Conservation (phyloP, 2,113 vertebrate species). For the Lycaon pictus region DNA sequence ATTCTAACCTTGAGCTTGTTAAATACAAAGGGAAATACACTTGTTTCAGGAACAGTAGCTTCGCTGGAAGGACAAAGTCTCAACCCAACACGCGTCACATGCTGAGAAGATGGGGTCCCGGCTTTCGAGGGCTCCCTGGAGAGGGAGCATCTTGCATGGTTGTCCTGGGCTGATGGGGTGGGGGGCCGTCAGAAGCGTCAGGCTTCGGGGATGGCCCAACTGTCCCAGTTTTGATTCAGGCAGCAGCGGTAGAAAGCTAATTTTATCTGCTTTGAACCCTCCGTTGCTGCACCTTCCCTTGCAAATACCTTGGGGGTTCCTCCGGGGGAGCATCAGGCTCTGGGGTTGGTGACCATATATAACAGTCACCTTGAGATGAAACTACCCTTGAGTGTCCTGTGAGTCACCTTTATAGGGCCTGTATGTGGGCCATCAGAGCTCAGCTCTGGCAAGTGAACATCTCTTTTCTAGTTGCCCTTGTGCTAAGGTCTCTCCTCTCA, state of each 20-base stretch:
- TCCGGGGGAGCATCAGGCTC: fast-evolving
- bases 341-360: fast-evolving
- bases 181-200: fast-evolving
- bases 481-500: no score
- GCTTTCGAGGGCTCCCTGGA: not conserved
- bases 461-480: no score
- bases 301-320: fast-evolving
- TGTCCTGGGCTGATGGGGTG: fast-evolving
- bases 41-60: not conserved
- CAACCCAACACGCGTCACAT: fast-evolving
- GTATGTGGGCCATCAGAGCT: not conserved
- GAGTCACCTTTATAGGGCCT: not conserved
- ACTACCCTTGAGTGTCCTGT: not conserved
- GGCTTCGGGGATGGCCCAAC: not conserved
- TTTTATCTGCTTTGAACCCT: not conserved
- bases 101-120: not conserved
- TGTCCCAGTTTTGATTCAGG: fast-evolving
- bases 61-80: not conserved
- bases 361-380: not conserved
- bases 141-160: fast-evolving
- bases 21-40: fast-evolving
- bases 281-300: fast-evolving
- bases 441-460: fast-evolving
- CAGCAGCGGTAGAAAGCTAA: fast-evolving
- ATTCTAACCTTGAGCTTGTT: fast-evolving